Conservation (phyloP, 1,140 invertebrate genomes). For the Proales similis region DNA sequence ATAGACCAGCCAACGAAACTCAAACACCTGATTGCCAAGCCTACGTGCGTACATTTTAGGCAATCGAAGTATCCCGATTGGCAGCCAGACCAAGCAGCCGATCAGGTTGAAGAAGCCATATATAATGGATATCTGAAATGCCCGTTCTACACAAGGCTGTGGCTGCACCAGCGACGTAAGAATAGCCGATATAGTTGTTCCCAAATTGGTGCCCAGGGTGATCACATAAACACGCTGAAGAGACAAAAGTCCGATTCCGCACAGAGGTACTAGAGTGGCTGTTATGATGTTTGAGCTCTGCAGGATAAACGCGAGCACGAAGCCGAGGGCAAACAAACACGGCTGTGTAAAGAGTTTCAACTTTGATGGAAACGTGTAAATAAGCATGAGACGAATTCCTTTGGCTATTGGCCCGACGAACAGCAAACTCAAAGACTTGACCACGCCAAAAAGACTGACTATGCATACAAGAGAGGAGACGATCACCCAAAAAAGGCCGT, state of each 20-base stretch:
- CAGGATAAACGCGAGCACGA: constrained; percentile 59
- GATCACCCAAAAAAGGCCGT: constrained; percentile 30
- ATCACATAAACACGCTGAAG: constrained; percentile 61
- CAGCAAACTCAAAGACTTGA: constrained; percentile 23
- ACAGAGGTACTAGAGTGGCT: constrained; percentile 60
- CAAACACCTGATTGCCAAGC: constrained; percentile 56
- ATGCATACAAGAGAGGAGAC: constrained; percentile 6
- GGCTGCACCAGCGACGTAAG: constrained; percentile 56
- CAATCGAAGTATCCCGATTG: constrained; percentile 57
- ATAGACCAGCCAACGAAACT: constrained; percentile 59
- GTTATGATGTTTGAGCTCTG: constrained; percentile 63
- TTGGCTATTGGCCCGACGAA: constrained; percentile 54
- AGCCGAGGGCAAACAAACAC: constrained; percentile 52
- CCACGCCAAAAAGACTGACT: constrained; percentile 13
- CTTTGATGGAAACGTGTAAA: constrained; percentile 56
- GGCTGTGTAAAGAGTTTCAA: constrained; percentile 56
- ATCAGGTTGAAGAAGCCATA: constrained; percentile 62
- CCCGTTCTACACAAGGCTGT: constrained; percentile 44
- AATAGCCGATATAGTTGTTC: constrained; percentile 60
- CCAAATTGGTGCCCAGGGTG: constrained; percentile 61
- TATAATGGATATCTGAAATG: constrained; percentile 61
- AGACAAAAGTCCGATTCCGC: constrained; percentile 60
- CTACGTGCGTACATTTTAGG: constrained; percentile 57
- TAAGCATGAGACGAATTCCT: constrained; percentile 57
- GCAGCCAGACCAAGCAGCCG: constrained; percentile 61